phyloP scores from a whole-genome alignment of 2,113 vertebrate genomes.

The Amphiprion percula region DNA sequence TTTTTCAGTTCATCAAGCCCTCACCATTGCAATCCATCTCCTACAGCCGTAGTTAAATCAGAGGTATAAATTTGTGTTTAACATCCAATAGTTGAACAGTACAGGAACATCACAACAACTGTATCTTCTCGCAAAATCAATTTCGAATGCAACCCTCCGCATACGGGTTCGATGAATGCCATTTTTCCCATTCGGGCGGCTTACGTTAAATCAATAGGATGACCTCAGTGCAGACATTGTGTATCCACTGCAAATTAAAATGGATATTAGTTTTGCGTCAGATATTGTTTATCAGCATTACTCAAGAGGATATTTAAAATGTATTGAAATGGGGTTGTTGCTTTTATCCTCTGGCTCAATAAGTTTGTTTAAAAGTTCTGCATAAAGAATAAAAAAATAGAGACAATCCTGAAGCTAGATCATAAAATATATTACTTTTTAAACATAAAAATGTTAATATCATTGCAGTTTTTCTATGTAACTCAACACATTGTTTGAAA shows the following conservation, averaged over 20 bases:
- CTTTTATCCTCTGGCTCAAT: neutral
- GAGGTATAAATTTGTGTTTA: conserved; percentile 55
- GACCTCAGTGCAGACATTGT: conserved; percentile 60
- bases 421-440: neutral
- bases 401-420: neutral
- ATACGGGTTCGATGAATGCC: conserved; percentile 51
- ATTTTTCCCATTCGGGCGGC: conserved; percentile 53
- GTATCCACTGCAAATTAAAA: conserved; percentile 69
- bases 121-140: conserved; percentile 58
- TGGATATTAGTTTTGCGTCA: conserved; percentile 65
- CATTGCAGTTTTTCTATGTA: neutral
- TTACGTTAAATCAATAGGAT: conserved; percentile 71
- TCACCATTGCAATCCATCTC: conserved; percentile 43
- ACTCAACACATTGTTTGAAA: too few relatives aligned
- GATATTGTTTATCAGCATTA: conserved; percentile 68
- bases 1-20: conserved; percentile 44
- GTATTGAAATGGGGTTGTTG: conserved; percentile 11
- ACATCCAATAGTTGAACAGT: conserved; percentile 25
- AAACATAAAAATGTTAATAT: neutral
- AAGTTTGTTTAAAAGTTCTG: conserved; percentile 36
- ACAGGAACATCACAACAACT: conserved; percentile 23
- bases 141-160: conserved; percentile 51
- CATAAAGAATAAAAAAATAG: neutral
- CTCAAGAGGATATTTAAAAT: conserved; percentile 43
- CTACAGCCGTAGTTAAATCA: conserved; percentile 28